These are phyloP conservation scores for Melieria picta DNA, from an alignment of 2,888 invertebrate species.

Conservation along the genomic window DNA sequence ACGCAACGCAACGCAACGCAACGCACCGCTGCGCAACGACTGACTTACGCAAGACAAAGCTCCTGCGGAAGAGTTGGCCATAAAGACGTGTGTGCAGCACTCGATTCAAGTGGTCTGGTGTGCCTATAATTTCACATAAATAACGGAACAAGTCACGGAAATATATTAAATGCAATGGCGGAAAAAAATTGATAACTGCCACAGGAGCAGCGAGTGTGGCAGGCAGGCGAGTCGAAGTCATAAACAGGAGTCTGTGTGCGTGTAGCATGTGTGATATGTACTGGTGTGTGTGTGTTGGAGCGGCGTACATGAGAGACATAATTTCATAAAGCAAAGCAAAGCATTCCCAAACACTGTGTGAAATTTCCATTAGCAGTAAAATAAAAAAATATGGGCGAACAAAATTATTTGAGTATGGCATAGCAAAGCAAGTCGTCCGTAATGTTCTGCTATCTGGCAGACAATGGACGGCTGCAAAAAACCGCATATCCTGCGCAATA, in stretches of 20 bases:
- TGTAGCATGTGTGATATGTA: too few species aligned
- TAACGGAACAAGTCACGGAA: slow-evolving; percentile 6
- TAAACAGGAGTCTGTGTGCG: background rate
- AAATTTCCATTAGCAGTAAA: too few species aligned
- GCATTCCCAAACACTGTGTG: too few species aligned
- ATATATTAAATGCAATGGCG: slow-evolving; percentile 19
- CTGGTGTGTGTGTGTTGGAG: too few species aligned
- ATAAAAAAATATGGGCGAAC: too few species aligned
- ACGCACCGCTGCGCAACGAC: background rate
- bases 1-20: background rate
- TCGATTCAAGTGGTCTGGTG: background rate
- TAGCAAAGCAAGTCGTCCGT: too few species aligned
- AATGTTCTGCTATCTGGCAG: too few species aligned
- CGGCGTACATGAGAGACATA: too few species aligned
- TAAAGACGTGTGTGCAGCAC: background rate
- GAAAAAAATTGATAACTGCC: slow-evolving; percentile 17
- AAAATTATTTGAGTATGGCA: too few species aligned
- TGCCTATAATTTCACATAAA: background rate
- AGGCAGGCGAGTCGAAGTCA: background rate
- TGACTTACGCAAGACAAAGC: slow-evolving; percentile 17
- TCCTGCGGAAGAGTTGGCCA: slow-evolving; percentile 7
- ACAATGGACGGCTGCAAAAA: too few species aligned
- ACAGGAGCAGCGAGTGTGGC: background rate
- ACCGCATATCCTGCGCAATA: too few species aligned
- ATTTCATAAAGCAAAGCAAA: too few species aligned